Conservation (phyloP, 2,888 invertebrate species). For the Plusia festucae region DNA sequence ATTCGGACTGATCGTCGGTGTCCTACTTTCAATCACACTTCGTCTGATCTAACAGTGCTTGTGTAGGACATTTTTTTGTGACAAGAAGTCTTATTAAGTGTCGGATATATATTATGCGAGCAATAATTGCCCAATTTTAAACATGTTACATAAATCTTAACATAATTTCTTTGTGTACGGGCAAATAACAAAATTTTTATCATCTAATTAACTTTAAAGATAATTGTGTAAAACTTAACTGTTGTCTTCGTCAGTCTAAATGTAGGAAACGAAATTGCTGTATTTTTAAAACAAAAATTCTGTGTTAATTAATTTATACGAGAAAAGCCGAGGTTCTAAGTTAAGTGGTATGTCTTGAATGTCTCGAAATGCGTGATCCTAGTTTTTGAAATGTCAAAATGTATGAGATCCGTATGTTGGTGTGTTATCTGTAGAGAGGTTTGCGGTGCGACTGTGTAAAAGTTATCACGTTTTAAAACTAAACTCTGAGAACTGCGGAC, state of each 20-base stretch:
- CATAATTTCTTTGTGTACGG: too few species aligned
- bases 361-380: constrained; percentile 52
- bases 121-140: too few species aligned
- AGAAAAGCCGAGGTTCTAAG: constrained; percentile 42
- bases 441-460: constrained; percentile 25
- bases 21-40: too few species aligned
- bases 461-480: not conserved
- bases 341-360: constrained; percentile 15
- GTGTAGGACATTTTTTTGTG: too few species aligned
- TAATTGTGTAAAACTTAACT: not conserved
- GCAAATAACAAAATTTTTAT: not conserved
- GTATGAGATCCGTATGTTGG: constrained; percentile 48
- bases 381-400: constrained; percentile 57
- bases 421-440: constrained; percentile 31
- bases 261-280: constrained; percentile 22
- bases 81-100: too few species aligned
- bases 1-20: too few species aligned
- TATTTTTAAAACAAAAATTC: constrained; percentile 18
- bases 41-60: too few species aligned
- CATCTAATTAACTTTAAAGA: too few species aligned
- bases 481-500: not conserved
- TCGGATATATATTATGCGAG: too few species aligned
- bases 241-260: not conserved
- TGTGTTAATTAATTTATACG: constrained; percentile 44
- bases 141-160: too few species aligned